These are phyloP conservation scores for Corydoras sp. DNA, from an alignment of 2,113 vertebrate genomes.

Conservation along the genomic window DNA sequence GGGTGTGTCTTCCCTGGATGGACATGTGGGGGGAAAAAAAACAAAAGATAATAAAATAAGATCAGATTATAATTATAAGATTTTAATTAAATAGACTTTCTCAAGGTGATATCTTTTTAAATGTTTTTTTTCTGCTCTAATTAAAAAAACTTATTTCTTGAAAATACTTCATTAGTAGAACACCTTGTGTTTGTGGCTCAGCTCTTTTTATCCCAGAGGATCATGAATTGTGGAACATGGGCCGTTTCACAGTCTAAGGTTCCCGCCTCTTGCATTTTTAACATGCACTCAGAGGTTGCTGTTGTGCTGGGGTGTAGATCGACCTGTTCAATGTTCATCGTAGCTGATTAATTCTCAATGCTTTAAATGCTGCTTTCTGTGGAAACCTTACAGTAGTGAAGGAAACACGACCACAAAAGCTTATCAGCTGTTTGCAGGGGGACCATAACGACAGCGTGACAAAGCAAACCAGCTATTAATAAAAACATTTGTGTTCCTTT, in stretches of 20 bases:
- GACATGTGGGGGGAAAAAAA: too few species aligned
- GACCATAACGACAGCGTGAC: neutral
- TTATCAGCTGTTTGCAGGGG: neutral
- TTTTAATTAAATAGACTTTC: too few species aligned
- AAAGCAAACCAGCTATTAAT: neutral
- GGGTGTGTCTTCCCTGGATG: too few species aligned
- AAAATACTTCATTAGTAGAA: neutral
- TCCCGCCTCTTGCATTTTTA: slow-evolving; percentile 34
- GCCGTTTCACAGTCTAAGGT: neutral
- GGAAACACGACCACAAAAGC: neutral
- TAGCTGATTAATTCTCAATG: too few species aligned
- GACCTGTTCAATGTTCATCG: too few species aligned
- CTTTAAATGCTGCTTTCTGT: too few species aligned
- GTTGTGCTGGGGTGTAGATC: neutral
- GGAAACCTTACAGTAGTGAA: neutral
- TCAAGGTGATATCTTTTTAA: too few species aligned
- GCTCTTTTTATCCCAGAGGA: neutral
- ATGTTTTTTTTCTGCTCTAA: too few species aligned
- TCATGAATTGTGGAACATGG: neutral
- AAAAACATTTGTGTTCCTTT: neutral
- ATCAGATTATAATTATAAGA: too few species aligned
- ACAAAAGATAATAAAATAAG: too few species aligned
- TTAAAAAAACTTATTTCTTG: neutral
- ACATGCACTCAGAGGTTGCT: slow-evolving; percentile 9
- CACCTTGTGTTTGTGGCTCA: too few species aligned